A percentile compares a stretch with the other conserved stretches of the same genome.
phyloP scores from a whole-genome alignment of 1,140 invertebrate species.

The Caerostris darwini region DNA sequence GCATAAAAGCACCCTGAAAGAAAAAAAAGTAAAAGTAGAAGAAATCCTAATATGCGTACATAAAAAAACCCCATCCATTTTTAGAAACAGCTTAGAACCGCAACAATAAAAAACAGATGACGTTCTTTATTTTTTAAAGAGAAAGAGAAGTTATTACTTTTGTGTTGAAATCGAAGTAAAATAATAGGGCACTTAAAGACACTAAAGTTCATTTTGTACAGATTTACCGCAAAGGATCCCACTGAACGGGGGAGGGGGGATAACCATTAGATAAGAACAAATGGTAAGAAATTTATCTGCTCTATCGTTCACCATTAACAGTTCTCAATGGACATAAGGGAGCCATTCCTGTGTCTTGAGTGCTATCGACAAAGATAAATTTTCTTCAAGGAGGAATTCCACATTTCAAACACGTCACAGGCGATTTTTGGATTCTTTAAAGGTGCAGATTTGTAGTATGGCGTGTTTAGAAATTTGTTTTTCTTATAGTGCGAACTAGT shows the following conservation, averaged over 20 bases:
- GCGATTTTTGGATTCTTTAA: background rate
- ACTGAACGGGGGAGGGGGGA: background rate
- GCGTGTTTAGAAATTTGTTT: background rate
- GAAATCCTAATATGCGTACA: background rate
- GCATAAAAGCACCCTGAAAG: background rate
- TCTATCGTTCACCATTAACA: slow-evolving; percentile 64
- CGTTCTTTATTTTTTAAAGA: background rate
- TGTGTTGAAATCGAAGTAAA: slow-evolving; percentile 36
- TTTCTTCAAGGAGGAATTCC: background rate
- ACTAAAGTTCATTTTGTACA: background rate
- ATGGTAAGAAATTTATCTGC: slow-evolving; percentile 39
- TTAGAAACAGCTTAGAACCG: background rate
- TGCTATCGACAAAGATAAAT: slow-evolving; percentile 13
- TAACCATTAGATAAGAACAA: slow-evolving; percentile 50
- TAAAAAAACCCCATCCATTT: background rate
- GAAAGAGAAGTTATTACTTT: background rate
- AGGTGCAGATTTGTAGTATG: background rate
- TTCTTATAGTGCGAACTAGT: background rate
- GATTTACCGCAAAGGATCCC: slow-evolving; percentile 58
- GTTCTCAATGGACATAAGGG: slow-evolving; percentile 32
- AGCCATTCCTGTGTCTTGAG: slow-evolving; percentile 9
- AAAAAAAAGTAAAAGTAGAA: background rate
- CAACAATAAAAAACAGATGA: background rate
- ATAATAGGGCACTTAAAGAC: slow-evolving; percentile 29
- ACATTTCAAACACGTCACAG: slow-evolving; percentile 43